Evolutionary conservation across 2,888 invertebrate genomes (phyloP).

Genomic region (Tanypteryx hageni): DNA sequence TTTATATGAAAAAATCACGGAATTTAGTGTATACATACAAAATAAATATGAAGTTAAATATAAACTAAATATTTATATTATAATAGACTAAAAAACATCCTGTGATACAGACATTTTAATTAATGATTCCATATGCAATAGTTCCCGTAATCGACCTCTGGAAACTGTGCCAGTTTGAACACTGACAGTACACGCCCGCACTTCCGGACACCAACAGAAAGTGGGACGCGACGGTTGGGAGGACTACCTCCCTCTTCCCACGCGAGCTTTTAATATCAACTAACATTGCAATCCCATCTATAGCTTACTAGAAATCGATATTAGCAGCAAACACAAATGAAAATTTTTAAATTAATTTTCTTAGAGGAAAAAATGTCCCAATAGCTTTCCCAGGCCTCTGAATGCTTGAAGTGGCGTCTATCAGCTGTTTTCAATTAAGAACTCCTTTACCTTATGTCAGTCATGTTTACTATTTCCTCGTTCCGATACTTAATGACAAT

Average conservation of each 20-base stretch:
- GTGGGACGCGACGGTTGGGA: constrained; percentile 51
- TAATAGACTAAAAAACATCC: too few species aligned
- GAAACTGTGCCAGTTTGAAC: constrained; percentile 55
- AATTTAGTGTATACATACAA: background rate
- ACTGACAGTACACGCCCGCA: constrained; percentile 57
- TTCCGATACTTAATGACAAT: background rate
- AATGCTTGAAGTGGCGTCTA: background rate
- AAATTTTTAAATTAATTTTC: too few species aligned
- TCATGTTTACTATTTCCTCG: background rate
- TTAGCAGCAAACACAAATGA: too few species aligned
- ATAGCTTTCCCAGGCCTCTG: background rate
- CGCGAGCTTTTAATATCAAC: background rate
- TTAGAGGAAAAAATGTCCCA: background rate
- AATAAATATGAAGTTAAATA: too few species aligned
- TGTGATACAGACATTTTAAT: background rate
- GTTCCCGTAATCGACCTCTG: constrained; percentile 50
- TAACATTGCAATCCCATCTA: too few species aligned
- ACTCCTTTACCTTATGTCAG: background rate
- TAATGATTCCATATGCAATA: constrained; percentile 21
- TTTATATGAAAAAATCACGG: background rate
- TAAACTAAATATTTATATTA: too few species aligned
- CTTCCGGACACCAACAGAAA: constrained; percentile 56
- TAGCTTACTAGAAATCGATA: too few species aligned
- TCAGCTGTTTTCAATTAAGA: constrained; percentile 56
- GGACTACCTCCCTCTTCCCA: constrained; percentile 53